Percentiles rank a stretch among this genome's conserved stretches.
These are phyloP conservation scores for Drosophila mimica DNA, from an alignment of 2,888 invertebrate species.

Conservation along the genomic window DNA sequence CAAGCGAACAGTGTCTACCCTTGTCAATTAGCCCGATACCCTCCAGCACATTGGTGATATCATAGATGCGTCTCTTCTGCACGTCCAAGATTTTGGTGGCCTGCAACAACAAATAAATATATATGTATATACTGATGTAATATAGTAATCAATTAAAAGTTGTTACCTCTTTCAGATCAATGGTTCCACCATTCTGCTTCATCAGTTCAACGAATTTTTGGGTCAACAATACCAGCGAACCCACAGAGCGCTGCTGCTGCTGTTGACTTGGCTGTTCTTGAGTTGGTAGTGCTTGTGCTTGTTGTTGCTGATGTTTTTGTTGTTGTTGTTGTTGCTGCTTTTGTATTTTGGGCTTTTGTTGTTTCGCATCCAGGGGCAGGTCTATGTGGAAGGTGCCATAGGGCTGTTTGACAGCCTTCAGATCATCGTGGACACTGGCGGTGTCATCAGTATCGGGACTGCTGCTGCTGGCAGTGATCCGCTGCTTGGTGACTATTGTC, in stretches of 20 bases:
- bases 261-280: conserved; percentile 48
- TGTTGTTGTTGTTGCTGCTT: conserved; percentile 43
- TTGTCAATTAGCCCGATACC: conserved; percentile 93
- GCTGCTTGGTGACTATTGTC: conserved; percentile 51
- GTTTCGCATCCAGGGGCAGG: conserved; percentile 30
- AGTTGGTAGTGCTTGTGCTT: conserved; percentile 20
- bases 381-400: conserved; percentile 53
- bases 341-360: conserved; percentile 25
- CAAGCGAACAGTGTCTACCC: conserved; percentile 90
- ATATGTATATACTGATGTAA: background rate
- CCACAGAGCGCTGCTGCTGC: conserved; percentile 79
- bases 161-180: conserved; percentile 83
- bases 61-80: conserved; percentile 92
- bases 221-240: conserved; percentile 83
- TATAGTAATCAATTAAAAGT: background rate
- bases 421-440: conserved; percentile 37
- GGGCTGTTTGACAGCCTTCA: conserved; percentile 31
- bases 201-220: conserved; percentile 84
- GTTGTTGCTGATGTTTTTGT: conserved; percentile 41
- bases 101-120: conserved; percentile 83
- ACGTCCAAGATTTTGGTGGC: conserved; percentile 91
- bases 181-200: conserved; percentile 81
- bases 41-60: conserved; percentile 93
- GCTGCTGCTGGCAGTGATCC: conserved; percentile 51
- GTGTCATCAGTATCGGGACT: conserved; percentile 54